phyloP scores from a whole-genome alignment of 2,888 invertebrate genomes.

The Acanthopleura granulata region DNA sequence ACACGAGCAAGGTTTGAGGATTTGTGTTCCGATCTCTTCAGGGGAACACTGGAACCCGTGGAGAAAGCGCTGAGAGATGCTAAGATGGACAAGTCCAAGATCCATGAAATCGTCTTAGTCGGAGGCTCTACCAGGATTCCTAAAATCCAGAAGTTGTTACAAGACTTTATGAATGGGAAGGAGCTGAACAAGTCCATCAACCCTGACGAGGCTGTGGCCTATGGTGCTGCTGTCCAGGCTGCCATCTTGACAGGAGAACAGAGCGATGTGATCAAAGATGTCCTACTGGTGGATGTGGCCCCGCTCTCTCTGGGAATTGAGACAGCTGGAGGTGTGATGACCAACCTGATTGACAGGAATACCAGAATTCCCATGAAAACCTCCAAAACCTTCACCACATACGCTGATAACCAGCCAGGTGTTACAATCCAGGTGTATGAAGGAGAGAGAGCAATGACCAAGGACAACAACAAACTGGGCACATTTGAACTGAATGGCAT shows the following conservation, averaged over 20 bases:
- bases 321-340: conserved; percentile 67
- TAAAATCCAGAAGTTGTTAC: conserved; percentile 61
- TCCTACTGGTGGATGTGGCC: conserved; percentile 80
- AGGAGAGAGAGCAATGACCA: conserved; percentile 95
- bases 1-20: conserved; percentile 64
- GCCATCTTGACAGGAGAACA: conserved; percentile 80
- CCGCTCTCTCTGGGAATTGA: conserved; percentile 74
- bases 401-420: conserved; percentile 84
- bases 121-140: conserved; percentile 74
- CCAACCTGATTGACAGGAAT: conserved; percentile 52
- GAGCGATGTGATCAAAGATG: conserved; percentile 81
- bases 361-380: conserved; percentile 65
- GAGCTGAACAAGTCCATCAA: conserved; percentile 75
- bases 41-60: conserved; percentile 82
- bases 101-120: conserved; percentile 85
- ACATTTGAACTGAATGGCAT: conserved; percentile 60
- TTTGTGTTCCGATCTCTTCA: conserved; percentile 57
- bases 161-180: conserved; percentile 59
- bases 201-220: conserved; percentile 97
- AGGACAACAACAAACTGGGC: conserved; percentile 81
- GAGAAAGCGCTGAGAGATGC: conserved; percentile 84
- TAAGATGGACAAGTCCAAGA: conserved; percentile 81
- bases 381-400: conserved; percentile 81
- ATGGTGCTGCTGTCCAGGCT: conserved; percentile 61
- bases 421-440: conserved; percentile 79